Evolutionary conservation across 37 sponge, comb jelly and placozoan genomes (phyloP), one percentile per base, ranked within the genome.

Genomic region (Oscarella lobularis): DNA sequence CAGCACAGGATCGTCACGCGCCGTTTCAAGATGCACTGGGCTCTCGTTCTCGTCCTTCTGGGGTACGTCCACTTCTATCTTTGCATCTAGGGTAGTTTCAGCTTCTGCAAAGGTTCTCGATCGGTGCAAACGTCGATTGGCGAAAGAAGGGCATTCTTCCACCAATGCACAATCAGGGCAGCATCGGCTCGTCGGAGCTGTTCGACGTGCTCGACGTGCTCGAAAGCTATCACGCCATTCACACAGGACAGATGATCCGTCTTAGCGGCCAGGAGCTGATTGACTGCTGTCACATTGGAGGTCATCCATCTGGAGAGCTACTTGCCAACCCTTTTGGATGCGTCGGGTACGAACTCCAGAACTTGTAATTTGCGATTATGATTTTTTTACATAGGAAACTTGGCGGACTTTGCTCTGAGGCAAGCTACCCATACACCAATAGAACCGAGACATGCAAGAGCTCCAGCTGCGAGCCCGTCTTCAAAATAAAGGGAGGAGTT

Each of bases 51-150:
- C n/a, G n/a, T n/a, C n/a, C n/a, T n/a, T n/a, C n/a, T n/a, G n/a
- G n/a, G n/a, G n/a, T n/a, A n/a, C n/a, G n/a, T n/a, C n/a, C n/a
- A n/a, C n/a, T n/a, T n/a, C n/a, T n/a, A n/a, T n/a, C n/a, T n/a
- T n/a, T n/a, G n/a, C n/a, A n/a, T n/a, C n/a, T n/a, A n/a, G n/a
- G n/a, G n/a, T n/a, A n/a, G n/a, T n/a, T n/a, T n/a, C n/a, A n/a
- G n/a, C n/a, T n/a, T n/a, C n/a, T n/a, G n/a, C n/a, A n/a, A n/a
- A n/a, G n/a, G n/a, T n/a, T n/a, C n/a, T n/a, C n/a, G n/a, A n/a
- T n/a, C n/a, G n/a, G n/a, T n/a, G n/a, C n/a, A n/a, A n/a, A 75
- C 2, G 60, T 87, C 3, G 86, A 88, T 74, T 88, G 89, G 89
- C 37, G 89, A 20, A 38, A 67, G 1, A 85, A 88, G 66, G 86